These are phyloP conservation scores for Bombus soroeensis DNA, from an alignment of 1,140 invertebrate species.

Conservation along the genomic window DNA sequence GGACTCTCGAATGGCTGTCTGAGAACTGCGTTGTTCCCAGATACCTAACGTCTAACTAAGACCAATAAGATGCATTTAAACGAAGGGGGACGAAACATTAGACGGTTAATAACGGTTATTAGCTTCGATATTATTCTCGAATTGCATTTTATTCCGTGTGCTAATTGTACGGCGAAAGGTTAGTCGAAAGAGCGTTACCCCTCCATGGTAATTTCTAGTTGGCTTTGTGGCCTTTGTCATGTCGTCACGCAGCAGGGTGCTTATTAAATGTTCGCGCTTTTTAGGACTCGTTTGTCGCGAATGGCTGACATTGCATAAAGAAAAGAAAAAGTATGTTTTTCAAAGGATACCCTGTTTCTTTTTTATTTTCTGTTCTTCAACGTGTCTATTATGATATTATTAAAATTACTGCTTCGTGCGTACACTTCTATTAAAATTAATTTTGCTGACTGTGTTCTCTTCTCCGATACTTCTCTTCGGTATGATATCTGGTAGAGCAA, in stretches of 20 bases:
- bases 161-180: slow-evolving; percentile 37
- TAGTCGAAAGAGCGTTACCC: slow-evolving; percentile 6
- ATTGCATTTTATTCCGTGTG: slow-evolving; percentile 3
- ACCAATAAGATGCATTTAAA: background rate
- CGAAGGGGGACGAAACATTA: slow-evolving; percentile 24
- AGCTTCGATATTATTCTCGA: slow-evolving; percentile 43
- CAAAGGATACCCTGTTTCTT: background rate
- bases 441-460: too few species aligned
- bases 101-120: slow-evolving; percentile 39
- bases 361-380: background rate
- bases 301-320: background rate
- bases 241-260: background rate
- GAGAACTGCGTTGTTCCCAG: slow-evolving; percentile 33
- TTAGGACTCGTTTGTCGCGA: background rate
- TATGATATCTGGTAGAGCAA: too few species aligned
- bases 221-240: background rate
- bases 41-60: background rate
- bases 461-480: too few species aligned
- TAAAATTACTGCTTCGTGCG: too few species aligned
- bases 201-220: background rate
- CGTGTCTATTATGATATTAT: too few species aligned
- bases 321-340: background rate
- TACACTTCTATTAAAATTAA: too few species aligned
- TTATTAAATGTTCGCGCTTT: slow-evolving; percentile 1
- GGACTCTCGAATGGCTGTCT: background rate